Evolutionary conservation across 1,140 invertebrate species (phyloP).

Genomic region (Coelopa frigida): DNA sequence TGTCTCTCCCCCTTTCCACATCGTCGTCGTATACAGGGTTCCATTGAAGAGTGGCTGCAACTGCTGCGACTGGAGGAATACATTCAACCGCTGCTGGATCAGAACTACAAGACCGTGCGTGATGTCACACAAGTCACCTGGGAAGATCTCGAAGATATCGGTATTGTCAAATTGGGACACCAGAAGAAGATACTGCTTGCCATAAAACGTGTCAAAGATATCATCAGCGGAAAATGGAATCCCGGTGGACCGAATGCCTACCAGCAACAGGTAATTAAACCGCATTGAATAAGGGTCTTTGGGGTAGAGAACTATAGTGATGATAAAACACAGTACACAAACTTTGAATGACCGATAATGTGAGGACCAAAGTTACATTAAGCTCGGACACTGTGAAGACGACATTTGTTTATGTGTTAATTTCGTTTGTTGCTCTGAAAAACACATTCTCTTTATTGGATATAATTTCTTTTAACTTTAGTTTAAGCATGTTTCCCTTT

Average conservation of each 20-base stretch:
- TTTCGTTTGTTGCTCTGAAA: not conserved
- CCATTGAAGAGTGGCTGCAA: conserved; percentile 88
- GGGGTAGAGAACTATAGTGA: too few relatives aligned
- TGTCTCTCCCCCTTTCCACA: too few relatives aligned
- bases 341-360: not conserved
- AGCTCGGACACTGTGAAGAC: too few relatives aligned
- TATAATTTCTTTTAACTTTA: not conserved
- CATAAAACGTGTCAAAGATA: conserved; percentile 94
- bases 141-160: conserved; percentile 99
- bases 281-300: too few relatives aligned
- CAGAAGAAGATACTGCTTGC: conserved; percentile 97
- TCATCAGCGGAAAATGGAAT: conserved; percentile 73
- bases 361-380: not conserved
- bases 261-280: conserved; percentile 35
- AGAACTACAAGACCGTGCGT: conserved; percentile 90
- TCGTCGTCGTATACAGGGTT: too few relatives aligned
- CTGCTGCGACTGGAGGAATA: conserved; percentile 88
- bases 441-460: not conserved
- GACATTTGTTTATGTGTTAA: not conserved
- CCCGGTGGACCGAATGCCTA: conserved; percentile 37
- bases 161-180: conserved; percentile 89
- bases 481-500: conserved; percentile 8
- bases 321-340: not conserved
- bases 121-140: conserved; percentile 90
- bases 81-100: conserved; percentile 73